Percentiles rank a stretch among this genome's conserved stretches.
These are phyloP conservation scores for Yponomeuta plumbellus DNA, from an alignment of 2,888 invertebrate species.

Conservation along the genomic window DNA sequence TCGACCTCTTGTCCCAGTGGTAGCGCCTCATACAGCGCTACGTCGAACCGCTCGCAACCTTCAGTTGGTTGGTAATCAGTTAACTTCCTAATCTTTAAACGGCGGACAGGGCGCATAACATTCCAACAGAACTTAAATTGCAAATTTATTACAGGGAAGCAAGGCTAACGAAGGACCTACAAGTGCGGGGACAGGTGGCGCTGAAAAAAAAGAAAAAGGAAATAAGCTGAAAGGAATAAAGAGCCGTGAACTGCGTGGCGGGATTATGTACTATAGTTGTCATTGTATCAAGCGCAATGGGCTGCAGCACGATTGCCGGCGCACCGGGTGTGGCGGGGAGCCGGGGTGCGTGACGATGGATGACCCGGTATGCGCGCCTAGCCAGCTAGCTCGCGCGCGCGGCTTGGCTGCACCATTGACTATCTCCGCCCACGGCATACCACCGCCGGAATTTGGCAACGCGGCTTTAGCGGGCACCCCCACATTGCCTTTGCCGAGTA, in stretches of 20 bases:
- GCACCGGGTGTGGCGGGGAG: slow-evolving; percentile 71
- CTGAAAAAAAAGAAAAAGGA: slow-evolving; percentile 63
- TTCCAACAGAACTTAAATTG: slow-evolving; percentile 12
- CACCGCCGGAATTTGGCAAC: neutral
- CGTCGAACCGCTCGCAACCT: slow-evolving; percentile 33
- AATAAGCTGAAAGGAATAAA: slow-evolving; percentile 64
- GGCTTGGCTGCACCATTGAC: slow-evolving; percentile 58
- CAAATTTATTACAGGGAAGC: slow-evolving; percentile 41
- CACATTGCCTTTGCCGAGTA: slow-evolving; percentile 31
- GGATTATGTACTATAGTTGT: slow-evolving; percentile 74
- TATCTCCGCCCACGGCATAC: slow-evolving; percentile 33
- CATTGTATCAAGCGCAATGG: slow-evolving; percentile 78
- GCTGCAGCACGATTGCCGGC: slow-evolving; percentile 76
- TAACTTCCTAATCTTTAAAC: slow-evolving; percentile 33
- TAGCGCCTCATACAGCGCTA: slow-evolving; percentile 38
- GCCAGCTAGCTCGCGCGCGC: slow-evolving; percentile 64
- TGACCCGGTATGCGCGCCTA: slow-evolving; percentile 74
- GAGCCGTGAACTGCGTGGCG: slow-evolving; percentile 73
- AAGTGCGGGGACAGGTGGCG: slow-evolving; percentile 48
- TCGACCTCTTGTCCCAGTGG: slow-evolving; percentile 67
- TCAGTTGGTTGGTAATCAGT: slow-evolving; percentile 44
- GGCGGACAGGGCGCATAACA: slow-evolving; percentile 46
- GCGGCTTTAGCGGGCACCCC: slow-evolving; percentile 28
- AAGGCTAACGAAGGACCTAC: slow-evolving; percentile 39
- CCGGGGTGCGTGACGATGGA: slow-evolving; percentile 71